Conservation (phyloP, 2,113 vertebrate species). For the Planiliza haematocheilus region DNA sequence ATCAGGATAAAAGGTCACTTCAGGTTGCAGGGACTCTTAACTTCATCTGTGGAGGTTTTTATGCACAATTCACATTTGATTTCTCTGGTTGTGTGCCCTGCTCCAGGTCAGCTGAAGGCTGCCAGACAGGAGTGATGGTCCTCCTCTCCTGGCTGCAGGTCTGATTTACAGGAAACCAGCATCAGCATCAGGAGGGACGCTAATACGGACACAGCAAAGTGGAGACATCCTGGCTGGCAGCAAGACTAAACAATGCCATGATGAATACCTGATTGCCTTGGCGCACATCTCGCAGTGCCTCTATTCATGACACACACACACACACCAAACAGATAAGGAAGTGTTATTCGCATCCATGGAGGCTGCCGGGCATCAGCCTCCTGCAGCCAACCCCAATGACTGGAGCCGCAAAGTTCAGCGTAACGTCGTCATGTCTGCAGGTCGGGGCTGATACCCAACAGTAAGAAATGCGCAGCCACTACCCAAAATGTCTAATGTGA, state of each 20-base stretch:
- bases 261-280: background rate
- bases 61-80: background rate
- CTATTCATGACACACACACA: background rate
- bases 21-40: background rate
- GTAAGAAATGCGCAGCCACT: constrained; percentile 73
- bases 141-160: constrained; percentile 3
- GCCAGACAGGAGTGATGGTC: constrained; percentile 23
- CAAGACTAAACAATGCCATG: constrained; percentile 24
- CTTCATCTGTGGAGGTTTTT: background rate
- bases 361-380: constrained; percentile 37
- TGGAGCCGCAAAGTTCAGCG: constrained; percentile 49
- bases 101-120: constrained; percentile 21
- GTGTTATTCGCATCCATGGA: background rate
- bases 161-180: constrained; percentile 1
- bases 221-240: constrained; percentile 39
- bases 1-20: constrained; percentile 24
- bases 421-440: constrained; percentile 55
- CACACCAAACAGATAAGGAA: too few species aligned
- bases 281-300: background rate
- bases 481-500: constrained; percentile 60
- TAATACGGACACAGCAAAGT: background rate
- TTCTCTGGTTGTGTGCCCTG: background rate
- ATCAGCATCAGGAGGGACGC: constrained; percentile 18
- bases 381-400: constrained; percentile 11
- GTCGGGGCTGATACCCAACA: constrained; percentile 50